Evolutionary conservation across 2,113 vertebrate species (phyloP).

Genomic region (Piaya cayana): DNA sequence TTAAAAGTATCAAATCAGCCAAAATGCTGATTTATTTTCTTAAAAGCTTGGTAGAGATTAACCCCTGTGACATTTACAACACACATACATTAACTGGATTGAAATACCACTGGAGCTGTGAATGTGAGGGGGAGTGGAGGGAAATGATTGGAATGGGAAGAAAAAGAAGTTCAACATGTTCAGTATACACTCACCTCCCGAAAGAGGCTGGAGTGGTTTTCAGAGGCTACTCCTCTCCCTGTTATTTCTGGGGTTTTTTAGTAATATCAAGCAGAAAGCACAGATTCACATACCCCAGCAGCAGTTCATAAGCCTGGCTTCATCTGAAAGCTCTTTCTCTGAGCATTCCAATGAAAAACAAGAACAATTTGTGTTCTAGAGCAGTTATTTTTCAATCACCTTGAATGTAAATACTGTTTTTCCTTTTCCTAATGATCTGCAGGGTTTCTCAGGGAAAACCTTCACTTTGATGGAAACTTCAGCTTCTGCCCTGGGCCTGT

Average conservation of each 20-base stretch:
- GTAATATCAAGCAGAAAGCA: background rate
- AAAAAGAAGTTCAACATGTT: slow-evolving; percentile 7
- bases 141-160: slow-evolving; percentile 41
- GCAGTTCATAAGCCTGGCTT: background rate
- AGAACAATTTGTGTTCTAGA: background rate
- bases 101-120: slow-evolving; percentile 59
- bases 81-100: slow-evolving; percentile 60
- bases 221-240: background rate
- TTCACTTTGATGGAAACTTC: background rate
- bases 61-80: slow-evolving; percentile 68
- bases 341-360: background rate
- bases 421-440: background rate
- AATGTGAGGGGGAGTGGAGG: slow-evolving; percentile 47
- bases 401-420: background rate
- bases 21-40: slow-evolving; percentile 70
- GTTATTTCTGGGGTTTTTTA: background rate
- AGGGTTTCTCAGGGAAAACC: background rate
- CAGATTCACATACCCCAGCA: background rate
- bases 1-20: slow-evolving; percentile 60
- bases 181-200: background rate
- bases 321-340: background rate
- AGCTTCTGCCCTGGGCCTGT: background rate
- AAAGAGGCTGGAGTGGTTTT: slow-evolving; percentile 5
- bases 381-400: background rate
- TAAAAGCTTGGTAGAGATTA: slow-evolving; percentile 68